Evolutionary conservation across 2,888 invertebrate species (phyloP).

Genomic region (Eupithecia dodoneata): DNA sequence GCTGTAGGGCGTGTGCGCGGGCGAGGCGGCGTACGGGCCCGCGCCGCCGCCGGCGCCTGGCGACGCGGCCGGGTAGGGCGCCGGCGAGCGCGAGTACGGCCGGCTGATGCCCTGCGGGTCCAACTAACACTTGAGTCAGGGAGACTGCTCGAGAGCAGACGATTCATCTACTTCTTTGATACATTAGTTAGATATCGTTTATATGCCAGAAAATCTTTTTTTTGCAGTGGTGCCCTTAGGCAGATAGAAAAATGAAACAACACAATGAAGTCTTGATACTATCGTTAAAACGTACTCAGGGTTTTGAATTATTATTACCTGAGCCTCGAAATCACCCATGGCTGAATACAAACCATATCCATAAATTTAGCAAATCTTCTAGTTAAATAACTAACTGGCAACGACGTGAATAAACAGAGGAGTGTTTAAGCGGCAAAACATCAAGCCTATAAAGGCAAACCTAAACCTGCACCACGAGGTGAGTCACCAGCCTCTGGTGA

Average conservation of each 20-base stretch:
- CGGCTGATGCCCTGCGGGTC: constrained; percentile 42
- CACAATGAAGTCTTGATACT: too few relatives aligned
- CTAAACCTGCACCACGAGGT: too few relatives aligned
- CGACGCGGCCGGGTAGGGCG: constrained; percentile 68
- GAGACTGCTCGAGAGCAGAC: background rate
- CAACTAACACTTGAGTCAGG: constrained; percentile 7
- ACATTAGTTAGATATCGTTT: background rate
- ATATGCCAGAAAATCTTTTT: too few relatives aligned
- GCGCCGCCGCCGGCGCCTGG: constrained; percentile 62
- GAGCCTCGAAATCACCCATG: too few relatives aligned
- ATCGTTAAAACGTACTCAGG: too few relatives aligned
- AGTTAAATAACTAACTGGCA: background rate
- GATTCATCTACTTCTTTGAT: background rate
- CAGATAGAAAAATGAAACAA: too few relatives aligned
- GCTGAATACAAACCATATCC: too few relatives aligned
- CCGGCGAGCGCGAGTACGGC: constrained; percentile 68
- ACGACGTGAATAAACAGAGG: background rate
- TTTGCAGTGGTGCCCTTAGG: too few relatives aligned
- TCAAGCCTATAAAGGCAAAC: too few relatives aligned
- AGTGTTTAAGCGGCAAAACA: background rate
- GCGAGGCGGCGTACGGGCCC: constrained; percentile 74
- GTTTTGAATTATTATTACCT: too few relatives aligned
- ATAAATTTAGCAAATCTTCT: too few relatives aligned
- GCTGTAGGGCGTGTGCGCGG: constrained; percentile 77
- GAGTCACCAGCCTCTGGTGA: too few relatives aligned